Conservation (phyloP, 2,797 vertebrate species). For the Morus bassanus region DNA sequence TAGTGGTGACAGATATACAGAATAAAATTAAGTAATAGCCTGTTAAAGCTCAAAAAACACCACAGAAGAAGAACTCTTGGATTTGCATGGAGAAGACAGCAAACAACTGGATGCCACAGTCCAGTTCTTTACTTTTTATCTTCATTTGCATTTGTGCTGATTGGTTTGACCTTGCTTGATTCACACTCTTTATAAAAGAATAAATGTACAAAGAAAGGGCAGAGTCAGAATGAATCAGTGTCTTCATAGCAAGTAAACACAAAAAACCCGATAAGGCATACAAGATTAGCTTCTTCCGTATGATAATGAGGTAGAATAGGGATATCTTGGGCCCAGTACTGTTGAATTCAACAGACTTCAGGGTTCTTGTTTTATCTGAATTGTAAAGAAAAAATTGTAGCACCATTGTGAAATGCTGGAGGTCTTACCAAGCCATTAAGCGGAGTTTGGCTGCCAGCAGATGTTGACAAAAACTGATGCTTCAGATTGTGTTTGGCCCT, state of each 20-base stretch:
- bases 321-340: neutral
- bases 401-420: neutral
- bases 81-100: neutral
- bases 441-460: neutral
- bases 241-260: neutral
- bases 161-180: conserved; percentile 38
- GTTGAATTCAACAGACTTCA: neutral
- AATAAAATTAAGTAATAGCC: neutral
- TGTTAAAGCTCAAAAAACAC: neutral
- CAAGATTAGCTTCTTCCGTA: neutral
- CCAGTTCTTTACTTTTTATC: neutral
- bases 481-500: neutral
- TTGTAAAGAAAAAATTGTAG: neutral
- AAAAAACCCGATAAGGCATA: neutral
- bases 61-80: neutral
- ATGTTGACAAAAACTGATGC: neutral
- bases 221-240: conserved; percentile 6
- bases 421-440: neutral
- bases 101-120: neutral
- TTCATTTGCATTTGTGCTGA: conserved; percentile 39
- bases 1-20: neutral
- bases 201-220: neutral
- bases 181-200: neutral
- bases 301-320: neutral
- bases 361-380: neutral